These are phyloP conservation scores for Alcis repandata DNA, from an alignment of 2,888 invertebrate species.

Conservation along the genomic window DNA sequence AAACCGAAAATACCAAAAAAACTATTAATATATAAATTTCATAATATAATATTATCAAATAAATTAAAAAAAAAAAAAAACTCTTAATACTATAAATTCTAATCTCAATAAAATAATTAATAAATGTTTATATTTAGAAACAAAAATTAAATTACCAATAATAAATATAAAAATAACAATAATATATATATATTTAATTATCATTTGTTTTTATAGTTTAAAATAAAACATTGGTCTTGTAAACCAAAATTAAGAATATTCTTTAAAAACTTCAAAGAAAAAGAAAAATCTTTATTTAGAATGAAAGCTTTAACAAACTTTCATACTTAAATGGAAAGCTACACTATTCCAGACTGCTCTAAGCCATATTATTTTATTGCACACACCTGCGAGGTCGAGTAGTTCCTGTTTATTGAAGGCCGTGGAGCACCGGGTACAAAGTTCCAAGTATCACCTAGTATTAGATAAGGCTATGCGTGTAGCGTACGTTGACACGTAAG, in stretches of 20 bases:
- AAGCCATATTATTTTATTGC: too few relatives aligned
- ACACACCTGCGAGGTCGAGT: too few relatives aligned
- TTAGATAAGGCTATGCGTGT: too few relatives aligned
- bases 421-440: too few relatives aligned
- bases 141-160: conserved; percentile 82
- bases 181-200: conserved; percentile 72
- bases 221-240: conserved; percentile 89
- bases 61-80: conserved; percentile 82
- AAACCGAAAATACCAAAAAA: conserved; percentile 88
- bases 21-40: conserved; percentile 86
- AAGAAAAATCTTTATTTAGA: conserved; percentile 84
- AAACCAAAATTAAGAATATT: conserved; percentile 87
- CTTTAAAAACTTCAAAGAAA: conserved; percentile 88
- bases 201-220: conserved; percentile 88
- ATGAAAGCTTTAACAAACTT: too few relatives aligned
- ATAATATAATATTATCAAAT: conserved; percentile 76
- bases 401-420: too few relatives aligned
- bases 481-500: too few relatives aligned
- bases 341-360: too few relatives aligned
- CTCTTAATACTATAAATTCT: conserved; percentile 87
- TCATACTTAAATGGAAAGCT: too few relatives aligned
- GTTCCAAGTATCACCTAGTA: too few relatives aligned
- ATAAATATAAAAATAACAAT: conserved; percentile 81
- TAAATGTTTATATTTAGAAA: conserved; percentile 86
- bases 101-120: conserved; percentile 87